Evolutionary conservation across 2,113 vertebrate species (phyloP).

Genomic region (Tragelaphus scriptus): DNA sequence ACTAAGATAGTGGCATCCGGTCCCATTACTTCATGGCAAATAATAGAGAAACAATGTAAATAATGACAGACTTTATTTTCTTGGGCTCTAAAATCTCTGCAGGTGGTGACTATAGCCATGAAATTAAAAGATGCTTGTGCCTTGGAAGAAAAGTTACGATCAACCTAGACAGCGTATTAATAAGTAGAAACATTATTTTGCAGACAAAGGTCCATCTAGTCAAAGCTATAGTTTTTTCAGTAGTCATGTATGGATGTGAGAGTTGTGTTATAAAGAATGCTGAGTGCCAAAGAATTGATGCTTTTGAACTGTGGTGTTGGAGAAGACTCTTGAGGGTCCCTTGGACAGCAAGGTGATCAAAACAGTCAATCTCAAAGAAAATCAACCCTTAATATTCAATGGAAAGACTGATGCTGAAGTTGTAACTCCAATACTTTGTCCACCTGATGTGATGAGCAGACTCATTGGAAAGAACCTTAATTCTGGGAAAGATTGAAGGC

Average conservation of each 20-base stretch:
- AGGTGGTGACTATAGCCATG: background rate
- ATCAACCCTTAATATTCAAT: background rate
- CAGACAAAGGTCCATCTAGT: background rate
- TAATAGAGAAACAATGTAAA: background rate
- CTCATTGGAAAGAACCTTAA: background rate
- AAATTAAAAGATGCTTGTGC: background rate
- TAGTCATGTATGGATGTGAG: background rate
- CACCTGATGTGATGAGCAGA: background rate
- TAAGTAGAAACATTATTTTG: background rate
- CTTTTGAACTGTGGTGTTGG: background rate
- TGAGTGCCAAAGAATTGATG: background rate
- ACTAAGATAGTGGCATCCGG: background rate
- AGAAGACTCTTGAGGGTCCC: too few relatives aligned
- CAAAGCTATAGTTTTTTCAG: background rate
- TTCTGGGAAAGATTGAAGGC: background rate
- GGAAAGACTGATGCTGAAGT: background rate
- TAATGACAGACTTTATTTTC: background rate
- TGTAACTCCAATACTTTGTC: background rate
- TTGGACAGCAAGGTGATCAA: background rate
- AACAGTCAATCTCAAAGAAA: background rate
- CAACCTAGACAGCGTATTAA: background rate
- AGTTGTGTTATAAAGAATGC: background rate
- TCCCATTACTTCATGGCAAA: background rate
- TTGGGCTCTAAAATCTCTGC: background rate
- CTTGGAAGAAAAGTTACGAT: background rate